phyloP scores from a whole-genome alignment of 2,113 vertebrate species.

The Trachemys scripta region DNA sequence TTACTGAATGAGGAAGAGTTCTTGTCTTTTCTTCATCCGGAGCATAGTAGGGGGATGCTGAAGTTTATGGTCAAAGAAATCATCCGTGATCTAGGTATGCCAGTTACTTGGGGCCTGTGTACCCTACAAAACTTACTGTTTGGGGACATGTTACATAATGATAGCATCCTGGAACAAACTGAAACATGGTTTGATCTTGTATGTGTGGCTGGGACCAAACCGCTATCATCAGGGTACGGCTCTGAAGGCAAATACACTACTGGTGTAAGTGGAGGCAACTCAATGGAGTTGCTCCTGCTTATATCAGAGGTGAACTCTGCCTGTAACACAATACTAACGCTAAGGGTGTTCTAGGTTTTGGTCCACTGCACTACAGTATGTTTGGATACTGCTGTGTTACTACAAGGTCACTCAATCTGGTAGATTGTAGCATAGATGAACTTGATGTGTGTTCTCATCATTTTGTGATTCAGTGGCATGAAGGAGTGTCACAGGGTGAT shows the following conservation, averaged over 20 bases:
- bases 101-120: not conserved
- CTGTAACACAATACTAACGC: not conserved
- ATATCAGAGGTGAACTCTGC: not conserved
- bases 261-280: not conserved
- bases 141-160: not conserved
- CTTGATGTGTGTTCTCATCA: not conserved
- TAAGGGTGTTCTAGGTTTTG: not conserved
- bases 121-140: not conserved
- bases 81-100: slow-evolving; percentile 90
- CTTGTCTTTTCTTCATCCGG: slow-evolving; percentile 94
- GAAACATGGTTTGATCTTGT: not conserved
- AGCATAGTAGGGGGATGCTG: slow-evolving; percentile 96
- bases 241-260: not conserved
- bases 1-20: slow-evolving; percentile 93
- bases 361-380: not conserved
- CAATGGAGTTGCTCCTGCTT: not conserved
- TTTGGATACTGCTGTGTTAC: not conserved
- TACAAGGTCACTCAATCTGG: not conserved
- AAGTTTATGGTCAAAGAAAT: slow-evolving; percentile 98
- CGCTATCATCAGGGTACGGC: too few species aligned
- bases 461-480: not conserved
- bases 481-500: not conserved
- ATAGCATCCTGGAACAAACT: accelerated
- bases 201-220: not conserved
- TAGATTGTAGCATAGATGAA: not conserved